A percentile compares a stretch with the other conserved stretches of the same genome.
phyloP scores from a whole-genome alignment of 2,797 vertebrate genomes.

The Meriones psammophilus region DNA sequence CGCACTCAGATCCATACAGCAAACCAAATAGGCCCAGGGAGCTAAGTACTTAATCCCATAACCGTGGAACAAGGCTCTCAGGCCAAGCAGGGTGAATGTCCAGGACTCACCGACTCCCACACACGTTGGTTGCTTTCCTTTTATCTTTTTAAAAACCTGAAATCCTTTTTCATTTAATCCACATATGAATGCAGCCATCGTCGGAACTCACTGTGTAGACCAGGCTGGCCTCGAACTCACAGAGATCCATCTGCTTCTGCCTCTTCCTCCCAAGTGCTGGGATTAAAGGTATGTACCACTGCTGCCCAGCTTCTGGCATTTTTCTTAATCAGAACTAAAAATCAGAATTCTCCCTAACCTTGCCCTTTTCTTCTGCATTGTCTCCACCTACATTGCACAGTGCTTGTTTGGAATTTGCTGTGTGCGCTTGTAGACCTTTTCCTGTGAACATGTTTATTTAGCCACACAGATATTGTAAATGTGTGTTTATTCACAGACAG shows the following conservation, averaged over 20 bases:
- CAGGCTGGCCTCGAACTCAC: neutral
- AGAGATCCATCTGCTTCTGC: neutral
- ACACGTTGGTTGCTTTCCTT: neutral
- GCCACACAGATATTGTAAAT: neutral
- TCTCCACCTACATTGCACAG: neutral
- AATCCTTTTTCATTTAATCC: neutral
- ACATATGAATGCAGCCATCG: neutral
- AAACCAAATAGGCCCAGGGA: neutral
- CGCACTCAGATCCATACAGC: neutral
- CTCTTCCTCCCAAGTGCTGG: neutral
- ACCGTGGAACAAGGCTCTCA: neutral
- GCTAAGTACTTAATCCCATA: neutral
- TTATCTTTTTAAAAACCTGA: neutral
- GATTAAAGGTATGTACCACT: neutral
- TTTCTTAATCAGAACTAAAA: slow-evolving; percentile 23
- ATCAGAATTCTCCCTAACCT: neutral
- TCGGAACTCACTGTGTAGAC: neutral
- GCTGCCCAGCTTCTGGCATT: neutral
- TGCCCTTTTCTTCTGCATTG: neutral
- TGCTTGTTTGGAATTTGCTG: neutral
- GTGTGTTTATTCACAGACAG: neutral
- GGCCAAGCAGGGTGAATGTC: neutral
- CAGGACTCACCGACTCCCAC: neutral
- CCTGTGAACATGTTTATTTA: neutral
- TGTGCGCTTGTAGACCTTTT: neutral